Conservation (phyloP, 92 coral and sea anemone genomes). For the Epizoanthus illoricatus region DNA sequence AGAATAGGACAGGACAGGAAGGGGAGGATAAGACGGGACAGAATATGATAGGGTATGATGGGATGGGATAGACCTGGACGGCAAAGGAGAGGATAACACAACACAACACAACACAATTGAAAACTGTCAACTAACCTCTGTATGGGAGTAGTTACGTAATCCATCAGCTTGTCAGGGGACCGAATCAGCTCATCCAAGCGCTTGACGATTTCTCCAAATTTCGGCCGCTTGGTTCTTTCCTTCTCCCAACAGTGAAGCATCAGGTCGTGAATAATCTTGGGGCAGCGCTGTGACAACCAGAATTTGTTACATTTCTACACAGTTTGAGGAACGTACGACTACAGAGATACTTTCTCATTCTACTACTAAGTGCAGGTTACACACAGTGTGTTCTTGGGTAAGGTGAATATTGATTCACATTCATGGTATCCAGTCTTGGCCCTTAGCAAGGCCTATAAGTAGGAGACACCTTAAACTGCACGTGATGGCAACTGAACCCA, state of each 20-base stretch:
- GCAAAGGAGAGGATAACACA: too few species aligned
- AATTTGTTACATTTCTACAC: not conserved
- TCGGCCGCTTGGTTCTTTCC: slow-evolving; percentile 77
- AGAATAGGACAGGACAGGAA: too few species aligned
- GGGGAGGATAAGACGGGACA: too few species aligned
- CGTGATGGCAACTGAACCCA: too few species aligned
- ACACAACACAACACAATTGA: not conserved
- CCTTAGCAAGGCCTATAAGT: too few species aligned
- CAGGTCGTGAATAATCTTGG: slow-evolving; percentile 61
- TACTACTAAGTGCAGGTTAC: not conserved
- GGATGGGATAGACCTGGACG: too few species aligned
- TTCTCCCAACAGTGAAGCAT: slow-evolving; percentile 93
- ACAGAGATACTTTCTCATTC: too few species aligned
- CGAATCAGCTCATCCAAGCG: slow-evolving; percentile 80
- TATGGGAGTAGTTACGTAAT: slow-evolving; percentile 38
- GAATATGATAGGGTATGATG: too few species aligned
- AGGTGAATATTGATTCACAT: too few species aligned
- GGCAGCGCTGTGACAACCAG: slow-evolving; percentile 47
- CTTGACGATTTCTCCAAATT: slow-evolving; percentile 69
- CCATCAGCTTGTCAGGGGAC: slow-evolving; percentile 82
- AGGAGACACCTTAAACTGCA: too few species aligned
- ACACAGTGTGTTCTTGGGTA: too few species aligned
- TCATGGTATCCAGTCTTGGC: too few species aligned
- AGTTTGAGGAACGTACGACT: not conserved
- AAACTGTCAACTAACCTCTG: slow-evolving; percentile 23